Conservation (phyloP, 2,113 vertebrate genomes). For the Zingel zingel region DNA sequence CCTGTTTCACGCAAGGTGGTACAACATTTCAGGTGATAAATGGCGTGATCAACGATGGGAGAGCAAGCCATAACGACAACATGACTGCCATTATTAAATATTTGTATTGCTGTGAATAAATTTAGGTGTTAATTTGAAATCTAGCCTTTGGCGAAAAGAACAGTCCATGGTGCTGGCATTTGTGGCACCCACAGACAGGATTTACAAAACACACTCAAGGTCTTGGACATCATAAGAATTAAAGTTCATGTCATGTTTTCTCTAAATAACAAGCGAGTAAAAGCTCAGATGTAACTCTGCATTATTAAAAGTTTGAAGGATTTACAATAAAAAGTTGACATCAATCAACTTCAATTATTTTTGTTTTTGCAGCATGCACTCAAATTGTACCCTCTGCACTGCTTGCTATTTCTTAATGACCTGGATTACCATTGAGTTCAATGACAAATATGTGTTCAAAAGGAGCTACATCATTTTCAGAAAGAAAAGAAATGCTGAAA, state of each 20-base stretch:
- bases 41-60: slow-evolving; percentile 14
- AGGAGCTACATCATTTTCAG: slow-evolving; percentile 37
- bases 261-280: slow-evolving; percentile 46
- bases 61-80: slow-evolving; percentile 18
- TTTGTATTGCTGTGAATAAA: slow-evolving; percentile 57
- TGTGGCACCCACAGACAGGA: slow-evolving; percentile 42
- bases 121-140: slow-evolving; percentile 40
- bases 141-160: slow-evolving; percentile 61
- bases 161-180: slow-evolving; percentile 28
- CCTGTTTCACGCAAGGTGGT: slow-evolving; percentile 13
- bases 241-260: slow-evolving; percentile 25
- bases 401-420: slow-evolving; percentile 76
- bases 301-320: slow-evolving; percentile 63
- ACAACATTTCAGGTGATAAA: slow-evolving; percentile 33
- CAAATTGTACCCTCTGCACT: slow-evolving; percentile 48
- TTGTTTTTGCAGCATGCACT: slow-evolving; percentile 55
- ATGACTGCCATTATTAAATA: slow-evolving; percentile 50
- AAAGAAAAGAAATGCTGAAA: not conserved
- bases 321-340: slow-evolving; percentile 44
- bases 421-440: slow-evolving; percentile 56
- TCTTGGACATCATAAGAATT: slow-evolving; percentile 31
- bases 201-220: slow-evolving; percentile 35
- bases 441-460: slow-evolving; percentile 58
- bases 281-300: slow-evolving; percentile 37
- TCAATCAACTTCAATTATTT: slow-evolving; percentile 73